Conservation (phyloP, 2,888 invertebrate species). For the Oxycera nigricornis region DNA sequence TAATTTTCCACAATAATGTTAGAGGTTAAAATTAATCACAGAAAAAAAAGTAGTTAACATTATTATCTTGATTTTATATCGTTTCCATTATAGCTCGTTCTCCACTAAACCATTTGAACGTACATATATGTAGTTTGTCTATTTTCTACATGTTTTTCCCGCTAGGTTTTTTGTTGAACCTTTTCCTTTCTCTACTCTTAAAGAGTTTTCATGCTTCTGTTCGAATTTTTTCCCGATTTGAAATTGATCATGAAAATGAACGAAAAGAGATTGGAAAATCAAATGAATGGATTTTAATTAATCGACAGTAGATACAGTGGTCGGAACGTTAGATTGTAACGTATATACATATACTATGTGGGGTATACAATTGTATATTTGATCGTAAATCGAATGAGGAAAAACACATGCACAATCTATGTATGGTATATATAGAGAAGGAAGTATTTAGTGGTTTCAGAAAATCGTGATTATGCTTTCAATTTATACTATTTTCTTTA, state of each 20-base stretch:
- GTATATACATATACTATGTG: background rate
- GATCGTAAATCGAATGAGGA: too few relatives aligned
- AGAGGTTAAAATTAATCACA: background rate
- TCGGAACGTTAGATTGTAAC: background rate
- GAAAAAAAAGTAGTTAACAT: conserved; percentile 14
- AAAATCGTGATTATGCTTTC: background rate
- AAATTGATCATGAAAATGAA: background rate
- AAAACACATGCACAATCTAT: background rate
- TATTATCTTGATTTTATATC: background rate
- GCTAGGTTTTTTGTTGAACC: background rate
- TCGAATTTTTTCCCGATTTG: background rate
- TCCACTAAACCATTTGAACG: background rate
- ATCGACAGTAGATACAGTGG: background rate
- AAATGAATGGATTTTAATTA: conserved; percentile 21
- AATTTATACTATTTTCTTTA: background rate
- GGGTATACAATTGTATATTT: background rate
- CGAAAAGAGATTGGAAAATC: background rate
- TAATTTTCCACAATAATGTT: conserved; percentile 10
- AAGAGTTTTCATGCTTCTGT: too few relatives aligned
- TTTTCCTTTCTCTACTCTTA: background rate
- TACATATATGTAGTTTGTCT: background rate
- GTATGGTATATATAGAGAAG: too few relatives aligned
- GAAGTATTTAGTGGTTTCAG: background rate
- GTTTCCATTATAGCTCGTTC: background rate
- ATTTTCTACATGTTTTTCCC: background rate